Percentiles rank a stretch among this genome's conserved stretches.
Evolutionary conservation across 2,797 vertebrate species (phyloP).

Genomic region (Neosilurus hyrtlii): DNA sequence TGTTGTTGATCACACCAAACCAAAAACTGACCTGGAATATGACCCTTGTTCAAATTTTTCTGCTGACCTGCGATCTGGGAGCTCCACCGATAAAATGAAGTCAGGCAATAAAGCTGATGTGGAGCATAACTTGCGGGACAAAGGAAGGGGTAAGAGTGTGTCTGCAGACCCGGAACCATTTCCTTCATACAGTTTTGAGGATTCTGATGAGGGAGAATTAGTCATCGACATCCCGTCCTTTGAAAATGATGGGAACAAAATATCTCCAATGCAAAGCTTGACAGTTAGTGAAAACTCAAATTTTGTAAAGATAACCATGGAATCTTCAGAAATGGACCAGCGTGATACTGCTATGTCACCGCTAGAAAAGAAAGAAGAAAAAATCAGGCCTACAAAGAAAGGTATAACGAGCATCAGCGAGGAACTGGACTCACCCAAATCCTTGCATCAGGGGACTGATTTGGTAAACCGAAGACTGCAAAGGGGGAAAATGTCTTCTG

Average conservation of each 20-base stretch:
- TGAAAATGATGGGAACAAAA: conserved; percentile 46
- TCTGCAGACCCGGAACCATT: neutral
- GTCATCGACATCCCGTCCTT: conserved; percentile 69
- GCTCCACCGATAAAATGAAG: conserved; percentile 56
- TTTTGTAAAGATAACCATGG: neutral
- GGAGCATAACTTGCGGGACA: conserved; percentile 17
- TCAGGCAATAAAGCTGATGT: conserved; percentile 26
- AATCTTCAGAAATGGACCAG: conserved; percentile 9
- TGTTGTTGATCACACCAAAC: conserved; percentile 71
- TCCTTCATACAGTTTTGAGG: conserved; percentile 61
- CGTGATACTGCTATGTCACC: neutral
- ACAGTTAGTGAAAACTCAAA: neutral
- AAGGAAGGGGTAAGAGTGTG: neutral
- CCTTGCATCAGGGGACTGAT: neutral
- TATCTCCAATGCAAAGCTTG: conserved; percentile 3
- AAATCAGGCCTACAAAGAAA: conserved; percentile 36
- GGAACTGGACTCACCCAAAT: neutral
- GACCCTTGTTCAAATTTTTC: conserved; percentile 79
- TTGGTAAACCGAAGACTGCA: conserved; percentile 1
- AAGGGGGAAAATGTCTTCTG: conserved; percentile 14
- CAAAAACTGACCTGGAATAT: conserved; percentile 76
- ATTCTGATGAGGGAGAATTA: conserved; percentile 67
- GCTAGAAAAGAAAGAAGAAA: conserved; percentile 50
- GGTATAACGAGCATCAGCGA: neutral
- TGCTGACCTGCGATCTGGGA: conserved; percentile 64